Evolutionary conservation across 2,888 invertebrate species (phyloP).

Genomic region (Mesorhabditis spiculigera): DNA sequence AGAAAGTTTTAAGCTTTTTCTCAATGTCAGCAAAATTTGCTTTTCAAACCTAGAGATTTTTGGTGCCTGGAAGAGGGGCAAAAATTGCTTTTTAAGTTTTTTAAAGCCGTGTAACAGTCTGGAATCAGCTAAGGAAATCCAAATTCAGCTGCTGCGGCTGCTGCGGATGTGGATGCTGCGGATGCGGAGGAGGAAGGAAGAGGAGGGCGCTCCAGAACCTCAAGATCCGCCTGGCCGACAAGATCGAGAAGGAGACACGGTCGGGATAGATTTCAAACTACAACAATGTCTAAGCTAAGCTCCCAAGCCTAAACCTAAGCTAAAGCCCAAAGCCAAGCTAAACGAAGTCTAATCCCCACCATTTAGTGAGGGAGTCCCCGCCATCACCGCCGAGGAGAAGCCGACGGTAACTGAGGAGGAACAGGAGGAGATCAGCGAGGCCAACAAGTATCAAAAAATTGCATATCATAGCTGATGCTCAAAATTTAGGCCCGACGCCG

Average conservation of each 20-base stretch:
- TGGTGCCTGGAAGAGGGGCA: no score
- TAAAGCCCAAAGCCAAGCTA: background rate
- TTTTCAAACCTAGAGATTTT: no score
- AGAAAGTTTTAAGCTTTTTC: no score
- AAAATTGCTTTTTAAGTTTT: no score
- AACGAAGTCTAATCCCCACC: background rate
- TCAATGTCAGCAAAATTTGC: no score
- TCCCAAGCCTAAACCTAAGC: background rate
- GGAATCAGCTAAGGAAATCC: background rate
- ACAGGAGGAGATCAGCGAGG: background rate
- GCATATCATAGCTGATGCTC: no score
- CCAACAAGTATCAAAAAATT: background rate
- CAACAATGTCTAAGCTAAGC: background rate
- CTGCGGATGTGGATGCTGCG: conserved; percentile 5
- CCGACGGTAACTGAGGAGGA: background rate
- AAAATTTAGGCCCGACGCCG: background rate
- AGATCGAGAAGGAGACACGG: background rate
- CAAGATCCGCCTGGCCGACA: background rate
- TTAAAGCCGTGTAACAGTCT: no score
- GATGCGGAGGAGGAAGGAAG: conserved; percentile 3
- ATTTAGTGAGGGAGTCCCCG: conserved; percentile 2
- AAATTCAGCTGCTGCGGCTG: conserved; percentile 1
- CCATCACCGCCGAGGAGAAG: background rate
- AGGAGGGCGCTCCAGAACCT: background rate
- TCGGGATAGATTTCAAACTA: background rate